Percentiles rank a stretch among this genome's conserved stretches.
phyloP scores from a whole-genome alignment of 2,113 vertebrate genomes.

The Todiramphus chloris region DNA sequence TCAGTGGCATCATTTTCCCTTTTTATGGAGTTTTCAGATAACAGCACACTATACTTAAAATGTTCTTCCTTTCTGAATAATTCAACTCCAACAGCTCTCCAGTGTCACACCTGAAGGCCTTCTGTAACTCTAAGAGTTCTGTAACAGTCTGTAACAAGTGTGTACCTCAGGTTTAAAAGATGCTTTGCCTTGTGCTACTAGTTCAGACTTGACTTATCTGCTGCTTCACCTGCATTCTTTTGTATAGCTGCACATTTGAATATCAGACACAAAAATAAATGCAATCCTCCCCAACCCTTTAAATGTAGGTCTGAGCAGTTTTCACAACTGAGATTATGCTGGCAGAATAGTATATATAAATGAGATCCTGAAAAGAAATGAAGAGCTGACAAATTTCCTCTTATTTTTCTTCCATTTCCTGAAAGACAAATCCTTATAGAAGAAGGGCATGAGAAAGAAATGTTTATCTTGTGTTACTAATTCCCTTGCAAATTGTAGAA shows the following conservation, averaged over 20 bases:
- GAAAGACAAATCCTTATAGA: neutral
- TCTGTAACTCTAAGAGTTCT: neutral
- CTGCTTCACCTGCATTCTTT: neutral
- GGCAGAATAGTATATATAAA: neutral
- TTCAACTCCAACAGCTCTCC: neutral
- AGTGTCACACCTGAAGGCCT: neutral
- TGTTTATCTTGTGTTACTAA: neutral
- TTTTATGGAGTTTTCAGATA: neutral
- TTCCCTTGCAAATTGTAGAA: neutral
- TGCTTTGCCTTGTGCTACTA: neutral
- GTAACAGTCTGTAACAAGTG: neutral
- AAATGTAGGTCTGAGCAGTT: neutral
- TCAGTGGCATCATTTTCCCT: neutral
- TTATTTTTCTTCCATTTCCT: neutral
- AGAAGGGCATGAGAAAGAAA: neutral
- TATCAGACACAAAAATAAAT: neutral
- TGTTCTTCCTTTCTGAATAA: neutral
- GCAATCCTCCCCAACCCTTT: neutral
- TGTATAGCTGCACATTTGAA: neutral
- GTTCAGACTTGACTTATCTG: neutral
- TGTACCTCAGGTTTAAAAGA: neutral
- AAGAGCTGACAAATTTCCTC: neutral
- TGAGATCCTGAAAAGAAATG: neutral
- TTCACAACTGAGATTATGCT: neutral
- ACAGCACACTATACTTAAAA: neutral